Evolutionary conservation across 2,113 vertebrate genomes (phyloP).

Genomic region (Oreochromis niloticus): DNA sequence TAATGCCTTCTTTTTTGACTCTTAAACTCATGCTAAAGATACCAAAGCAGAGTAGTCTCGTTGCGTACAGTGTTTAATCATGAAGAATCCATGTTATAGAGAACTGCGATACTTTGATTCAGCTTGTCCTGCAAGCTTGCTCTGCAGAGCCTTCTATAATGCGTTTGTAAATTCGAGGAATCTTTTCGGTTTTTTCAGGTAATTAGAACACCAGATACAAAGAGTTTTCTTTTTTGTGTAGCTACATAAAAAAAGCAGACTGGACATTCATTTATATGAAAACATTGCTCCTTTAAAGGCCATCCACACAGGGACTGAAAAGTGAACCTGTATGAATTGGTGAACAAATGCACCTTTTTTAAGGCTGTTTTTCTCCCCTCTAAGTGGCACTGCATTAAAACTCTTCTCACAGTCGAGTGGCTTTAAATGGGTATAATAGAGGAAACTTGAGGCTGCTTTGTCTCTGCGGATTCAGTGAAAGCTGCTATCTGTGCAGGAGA

Average conservation of each 20-base stretch:
- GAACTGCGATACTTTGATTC: background rate
- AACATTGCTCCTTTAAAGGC: background rate
- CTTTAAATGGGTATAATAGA: slow-evolving; percentile 53
- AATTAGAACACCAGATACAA: background rate
- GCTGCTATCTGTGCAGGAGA: slow-evolving; percentile 55
- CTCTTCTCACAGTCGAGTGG: slow-evolving; percentile 59
- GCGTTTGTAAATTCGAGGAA: background rate
- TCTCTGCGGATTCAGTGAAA: slow-evolving; percentile 56
- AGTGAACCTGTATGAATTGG: slow-evolving; percentile 24
- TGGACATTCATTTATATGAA: background rate
- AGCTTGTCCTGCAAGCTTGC: background rate
- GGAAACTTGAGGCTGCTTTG: slow-evolving; percentile 56
- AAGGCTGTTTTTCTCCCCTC: slow-evolving; percentile 35
- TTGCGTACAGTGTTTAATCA: background rate
- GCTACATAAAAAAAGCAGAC: background rate
- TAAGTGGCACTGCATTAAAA: slow-evolving; percentile 66
- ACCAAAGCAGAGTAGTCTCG: background rate
- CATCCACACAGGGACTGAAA: background rate
- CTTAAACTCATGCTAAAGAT: background rate
- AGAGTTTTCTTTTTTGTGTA: background rate
- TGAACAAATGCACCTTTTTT: slow-evolving; percentile 39
- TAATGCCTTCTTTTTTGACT: background rate
- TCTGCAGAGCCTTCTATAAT: background rate
- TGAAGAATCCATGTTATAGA: background rate
- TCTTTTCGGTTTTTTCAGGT: background rate